These are phyloP conservation scores for Lucilia sericata DNA, from an alignment of 1,140 invertebrate genomes.

Conservation along the genomic window DNA sequence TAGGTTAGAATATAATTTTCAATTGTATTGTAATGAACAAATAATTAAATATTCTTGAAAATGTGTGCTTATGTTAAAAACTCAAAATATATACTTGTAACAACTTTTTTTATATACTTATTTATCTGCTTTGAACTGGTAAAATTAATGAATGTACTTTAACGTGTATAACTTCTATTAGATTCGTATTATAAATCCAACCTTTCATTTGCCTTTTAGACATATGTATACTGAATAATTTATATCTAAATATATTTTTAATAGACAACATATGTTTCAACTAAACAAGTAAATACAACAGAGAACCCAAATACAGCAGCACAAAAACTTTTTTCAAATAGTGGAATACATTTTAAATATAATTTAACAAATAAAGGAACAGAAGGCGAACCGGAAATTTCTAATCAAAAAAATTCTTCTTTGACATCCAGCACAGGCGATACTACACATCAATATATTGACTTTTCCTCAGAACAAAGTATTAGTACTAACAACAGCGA, in stretches of 20 bases:
- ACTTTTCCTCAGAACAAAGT: constrained; percentile 27
- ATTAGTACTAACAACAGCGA: not conserved
- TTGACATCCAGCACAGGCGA: not conserved
- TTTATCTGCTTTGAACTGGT: no score
- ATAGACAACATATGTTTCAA: constrained; percentile 14
- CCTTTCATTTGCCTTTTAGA: not conserved
- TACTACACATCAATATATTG: constrained; percentile 25
- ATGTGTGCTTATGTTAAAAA: no score
- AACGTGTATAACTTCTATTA: no score
- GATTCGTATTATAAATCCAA: no score
- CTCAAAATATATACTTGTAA: no score
- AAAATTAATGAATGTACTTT: no score
- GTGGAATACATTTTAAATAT: constrained; percentile 16
- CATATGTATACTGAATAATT: not conserved
- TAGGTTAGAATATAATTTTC: no score
- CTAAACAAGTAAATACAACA: constrained; percentile 18
- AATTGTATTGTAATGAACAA: no score
- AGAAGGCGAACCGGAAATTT: not conserved
- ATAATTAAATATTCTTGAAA: no score
- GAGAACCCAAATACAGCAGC: not conserved
- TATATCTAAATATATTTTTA: not conserved
- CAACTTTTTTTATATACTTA: no score
- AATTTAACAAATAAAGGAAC: not conserved
- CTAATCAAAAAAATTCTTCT: not conserved
- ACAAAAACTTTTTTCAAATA: constrained; percentile 5